Conservation (phyloP, 92 coral and sea anemone species). For the Virgularia gustaviana region DNA sequence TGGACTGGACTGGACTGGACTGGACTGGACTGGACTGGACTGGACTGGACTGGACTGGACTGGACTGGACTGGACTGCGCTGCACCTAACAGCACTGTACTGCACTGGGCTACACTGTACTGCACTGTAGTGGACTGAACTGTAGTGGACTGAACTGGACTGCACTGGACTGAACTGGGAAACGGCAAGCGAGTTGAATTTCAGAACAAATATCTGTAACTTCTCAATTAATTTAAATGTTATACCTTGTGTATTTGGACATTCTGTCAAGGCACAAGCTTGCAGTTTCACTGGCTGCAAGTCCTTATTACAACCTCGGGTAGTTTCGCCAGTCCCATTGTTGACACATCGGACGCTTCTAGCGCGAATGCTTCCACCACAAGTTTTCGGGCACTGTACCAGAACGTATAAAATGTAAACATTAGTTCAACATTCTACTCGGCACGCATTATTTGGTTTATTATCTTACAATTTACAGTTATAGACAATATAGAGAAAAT, state of each 20-base stretch:
- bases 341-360: constrained; percentile 70
- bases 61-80: too few relatives aligned
- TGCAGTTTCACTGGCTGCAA: constrained; percentile 59
- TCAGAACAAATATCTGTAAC: constrained; percentile 31
- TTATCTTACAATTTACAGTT: too few relatives aligned
- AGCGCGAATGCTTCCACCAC: constrained; percentile 72
- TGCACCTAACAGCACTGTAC: too few relatives aligned
- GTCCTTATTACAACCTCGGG: constrained; percentile 57
- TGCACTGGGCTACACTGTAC: too few relatives aligned
- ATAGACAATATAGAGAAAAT: not conserved
- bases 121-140: too few relatives aligned
- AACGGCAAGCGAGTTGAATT: not conserved
- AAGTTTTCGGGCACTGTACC: constrained; percentile 56
- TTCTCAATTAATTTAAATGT: not conserved
- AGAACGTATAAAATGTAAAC: not conserved
- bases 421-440: not conserved
- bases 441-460: too few relatives aligned
- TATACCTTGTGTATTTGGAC: constrained; percentile 50
- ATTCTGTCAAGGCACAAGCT: constrained; percentile 59
- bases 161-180: too few relatives aligned
- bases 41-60: too few relatives aligned
- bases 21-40: too few relatives aligned
- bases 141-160: too few relatives aligned
- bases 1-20: too few relatives aligned
- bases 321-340: constrained; percentile 44